Evolutionary conservation across 2,888 invertebrate genomes (phyloP).

Genomic region (Ichneumoninae sp.): DNA sequence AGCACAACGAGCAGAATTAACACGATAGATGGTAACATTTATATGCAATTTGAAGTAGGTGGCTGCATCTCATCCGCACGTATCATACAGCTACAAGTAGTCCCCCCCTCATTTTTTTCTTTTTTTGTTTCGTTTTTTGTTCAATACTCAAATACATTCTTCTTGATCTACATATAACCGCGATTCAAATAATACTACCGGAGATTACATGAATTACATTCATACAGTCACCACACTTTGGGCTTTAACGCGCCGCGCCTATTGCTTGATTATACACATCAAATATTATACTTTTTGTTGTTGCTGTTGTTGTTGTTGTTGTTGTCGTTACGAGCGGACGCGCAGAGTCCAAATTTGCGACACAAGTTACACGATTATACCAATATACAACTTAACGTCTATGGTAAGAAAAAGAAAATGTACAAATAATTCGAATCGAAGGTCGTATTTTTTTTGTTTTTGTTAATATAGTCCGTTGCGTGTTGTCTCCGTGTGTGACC

Average conservation of each 20-base stretch:
- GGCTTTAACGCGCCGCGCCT: constrained; percentile 61
- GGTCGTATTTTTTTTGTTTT: constrained; percentile 22
- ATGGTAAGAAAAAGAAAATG: constrained; percentile 66
- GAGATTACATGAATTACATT: constrained; percentile 65
- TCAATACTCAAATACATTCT: constrained; percentile 63
- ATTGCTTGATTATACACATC: constrained; percentile 66
- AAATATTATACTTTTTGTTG: constrained; percentile 47
- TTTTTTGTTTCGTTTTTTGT: constrained; percentile 31
- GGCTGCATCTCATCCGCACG: constrained; percentile 59
- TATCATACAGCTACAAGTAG: constrained; percentile 66
- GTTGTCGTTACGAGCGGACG: constrained; percentile 43
- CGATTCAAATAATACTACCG: constrained; percentile 63
- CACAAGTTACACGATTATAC: constrained; percentile 65
- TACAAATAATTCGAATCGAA: constrained; percentile 65
- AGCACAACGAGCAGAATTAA: constrained; percentile 66
- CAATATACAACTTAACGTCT: constrained; percentile 68
- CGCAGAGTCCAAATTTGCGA: constrained; percentile 58
- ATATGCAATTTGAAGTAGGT: constrained; percentile 77
- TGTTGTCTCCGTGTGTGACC: constrained; percentile 46
- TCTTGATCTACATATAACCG: constrained; percentile 62
- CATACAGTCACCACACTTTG: constrained; percentile 65
- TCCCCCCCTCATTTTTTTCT: constrained; percentile 35
- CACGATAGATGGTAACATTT: constrained; percentile 80
- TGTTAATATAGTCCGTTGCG: constrained; percentile 30
- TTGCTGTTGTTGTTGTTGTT: not conserved